phyloP scores from a whole-genome alignment of 2,797 vertebrate genomes.

The Sphenopsis melanotis region DNA sequence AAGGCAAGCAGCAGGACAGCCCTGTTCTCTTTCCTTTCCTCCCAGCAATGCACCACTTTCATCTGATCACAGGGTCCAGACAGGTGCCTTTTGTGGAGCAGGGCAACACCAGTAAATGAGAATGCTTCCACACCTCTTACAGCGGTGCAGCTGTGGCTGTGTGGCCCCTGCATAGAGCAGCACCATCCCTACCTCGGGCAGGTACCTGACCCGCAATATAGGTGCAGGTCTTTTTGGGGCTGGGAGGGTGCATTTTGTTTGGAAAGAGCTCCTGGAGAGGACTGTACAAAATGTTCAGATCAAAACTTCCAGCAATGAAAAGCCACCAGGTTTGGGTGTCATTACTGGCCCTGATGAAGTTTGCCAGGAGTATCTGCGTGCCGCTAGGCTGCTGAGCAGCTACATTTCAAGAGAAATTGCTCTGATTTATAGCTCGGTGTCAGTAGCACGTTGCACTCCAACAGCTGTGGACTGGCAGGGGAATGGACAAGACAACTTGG shows the following conservation, averaged over 20 bases:
- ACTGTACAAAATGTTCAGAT: background rate
- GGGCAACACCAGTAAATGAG: background rate
- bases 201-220: rapidly evolving
- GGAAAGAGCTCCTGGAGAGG: background rate
- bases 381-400: background rate
- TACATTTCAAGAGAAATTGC: background rate
- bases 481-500: background rate
- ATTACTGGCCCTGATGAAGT: background rate
- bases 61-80: rapidly evolving
- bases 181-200: rapidly evolving
- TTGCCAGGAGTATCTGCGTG: background rate
- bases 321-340: background rate
- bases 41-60: rapidly evolving
- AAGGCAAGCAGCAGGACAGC: background rate
- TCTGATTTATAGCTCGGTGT: background rate
- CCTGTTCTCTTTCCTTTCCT: background rate
- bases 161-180: rapidly evolving
- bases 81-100: background rate
- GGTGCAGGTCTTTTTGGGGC: background rate
- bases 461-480: background rate
- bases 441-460: background rate
- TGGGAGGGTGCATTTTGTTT: background rate
- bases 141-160: rapidly evolving
- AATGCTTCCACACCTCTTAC: rapidly evolving
- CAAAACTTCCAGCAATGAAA: background rate